Evolutionary conservation across 2,888 invertebrate species (phyloP).

Genomic region (Archips xylosteana): DNA sequence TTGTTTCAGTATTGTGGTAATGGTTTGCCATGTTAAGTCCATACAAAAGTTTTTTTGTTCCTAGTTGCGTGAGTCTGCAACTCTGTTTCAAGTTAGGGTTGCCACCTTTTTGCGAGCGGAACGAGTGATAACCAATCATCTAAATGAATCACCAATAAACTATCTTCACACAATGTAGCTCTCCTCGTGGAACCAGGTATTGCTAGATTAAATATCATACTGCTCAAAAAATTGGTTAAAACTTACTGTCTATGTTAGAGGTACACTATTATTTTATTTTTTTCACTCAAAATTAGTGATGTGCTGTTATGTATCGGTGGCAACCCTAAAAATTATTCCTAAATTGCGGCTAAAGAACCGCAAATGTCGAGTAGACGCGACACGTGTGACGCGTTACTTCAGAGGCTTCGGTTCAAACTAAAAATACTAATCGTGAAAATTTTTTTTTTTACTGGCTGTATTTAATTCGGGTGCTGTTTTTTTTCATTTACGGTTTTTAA

Average conservation of each 20-base stretch:
- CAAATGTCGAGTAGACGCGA: constrained; percentile 25
- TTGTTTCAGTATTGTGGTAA: no score
- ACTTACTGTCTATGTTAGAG: constrained; percentile 29
- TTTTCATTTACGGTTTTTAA: neutral
- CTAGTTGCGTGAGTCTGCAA: no score
- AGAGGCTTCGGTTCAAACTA: constrained; percentile 28
- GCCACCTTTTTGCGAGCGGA: constrained; percentile 23
- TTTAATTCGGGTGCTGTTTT: neutral
- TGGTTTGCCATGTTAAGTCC: no score
- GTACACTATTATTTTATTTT: constrained; percentile 29
- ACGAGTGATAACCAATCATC: constrained; percentile 27
- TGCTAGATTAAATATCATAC: constrained; percentile 21
- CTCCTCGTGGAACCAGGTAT: constrained; percentile 37
- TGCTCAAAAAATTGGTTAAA: constrained; percentile 21
- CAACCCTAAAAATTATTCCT: constrained; percentile 33
- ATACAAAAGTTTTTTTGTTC: no score
- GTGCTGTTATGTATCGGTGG: constrained; percentile 26
- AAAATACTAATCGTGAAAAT: constrained; percentile 15
- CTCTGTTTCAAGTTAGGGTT: constrained; percentile 25
- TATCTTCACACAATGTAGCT: constrained; percentile 21
- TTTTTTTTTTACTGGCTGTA: neutral
- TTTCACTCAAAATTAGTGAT: constrained; percentile 13
- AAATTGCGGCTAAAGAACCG: constrained; percentile 14
- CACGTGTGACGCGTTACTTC: constrained; percentile 28
- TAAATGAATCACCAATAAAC: constrained; percentile 24